These are phyloP conservation scores for Ispidina lecontei DNA, from an alignment of 2,797 vertebrate genomes.

Conservation along the genomic window DNA sequence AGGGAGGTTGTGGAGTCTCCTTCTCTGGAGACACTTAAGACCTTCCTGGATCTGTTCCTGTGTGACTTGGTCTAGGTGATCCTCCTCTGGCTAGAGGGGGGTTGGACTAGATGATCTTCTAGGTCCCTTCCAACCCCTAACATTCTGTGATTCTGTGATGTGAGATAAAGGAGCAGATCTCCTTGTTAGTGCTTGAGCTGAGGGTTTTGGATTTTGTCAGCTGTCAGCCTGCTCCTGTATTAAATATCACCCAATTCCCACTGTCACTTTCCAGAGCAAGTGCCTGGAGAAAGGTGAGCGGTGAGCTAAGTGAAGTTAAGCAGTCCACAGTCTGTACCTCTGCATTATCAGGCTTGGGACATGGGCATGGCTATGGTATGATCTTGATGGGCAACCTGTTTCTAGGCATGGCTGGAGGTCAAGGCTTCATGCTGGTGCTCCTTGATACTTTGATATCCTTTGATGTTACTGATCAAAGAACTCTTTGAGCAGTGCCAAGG, in stretches of 20 bases:
- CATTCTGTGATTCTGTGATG: too few relatives aligned
- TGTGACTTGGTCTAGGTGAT: too few relatives aligned
- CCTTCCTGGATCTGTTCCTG: too few relatives aligned
- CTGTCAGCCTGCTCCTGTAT: not conserved
- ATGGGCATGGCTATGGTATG: not conserved
- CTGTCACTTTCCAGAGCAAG: not conserved
- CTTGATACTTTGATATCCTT: not conserved
- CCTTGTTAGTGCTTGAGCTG: not conserved
- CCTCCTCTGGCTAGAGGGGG: too few relatives aligned
- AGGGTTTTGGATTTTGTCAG: not conserved
- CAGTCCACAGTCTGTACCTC: not conserved
- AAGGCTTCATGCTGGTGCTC: not conserved
- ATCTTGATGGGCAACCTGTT: not conserved
- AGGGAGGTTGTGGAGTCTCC: too few relatives aligned
- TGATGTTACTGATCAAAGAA: not conserved
- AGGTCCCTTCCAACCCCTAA: too few relatives aligned
- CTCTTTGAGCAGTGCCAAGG: not conserved
- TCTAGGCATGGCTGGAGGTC: not conserved
- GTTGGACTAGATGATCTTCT: too few relatives aligned
- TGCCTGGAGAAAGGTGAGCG: not conserved
- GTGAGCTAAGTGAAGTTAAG: not conserved
- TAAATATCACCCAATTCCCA: not conserved
- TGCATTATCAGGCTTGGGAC: not conserved
- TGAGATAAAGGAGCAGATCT: not conserved
- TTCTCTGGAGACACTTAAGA: too few relatives aligned